Conservation (phyloP, 1,140 invertebrate genomes). For the Formica exsecta region DNA sequence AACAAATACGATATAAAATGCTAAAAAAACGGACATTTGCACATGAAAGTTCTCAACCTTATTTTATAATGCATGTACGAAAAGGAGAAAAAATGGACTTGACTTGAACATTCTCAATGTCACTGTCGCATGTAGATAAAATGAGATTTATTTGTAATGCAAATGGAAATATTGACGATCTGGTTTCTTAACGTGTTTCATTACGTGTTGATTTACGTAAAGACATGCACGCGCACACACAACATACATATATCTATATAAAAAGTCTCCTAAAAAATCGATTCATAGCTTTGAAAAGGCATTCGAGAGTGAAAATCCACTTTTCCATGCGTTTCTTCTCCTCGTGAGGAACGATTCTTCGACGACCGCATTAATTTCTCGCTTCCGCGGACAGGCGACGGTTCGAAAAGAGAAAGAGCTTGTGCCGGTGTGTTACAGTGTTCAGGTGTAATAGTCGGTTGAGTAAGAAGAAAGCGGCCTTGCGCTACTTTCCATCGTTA, state of each 20-base stretch:
- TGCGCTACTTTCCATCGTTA: conserved; percentile 82
- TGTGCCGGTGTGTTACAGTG: conserved; percentile 61
- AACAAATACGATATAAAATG: not conserved
- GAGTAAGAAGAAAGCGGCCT: conserved; percentile 83
- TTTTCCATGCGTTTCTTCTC: conserved; percentile 63
- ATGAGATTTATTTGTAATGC: conserved; percentile 21
- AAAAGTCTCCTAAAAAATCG: not conserved
- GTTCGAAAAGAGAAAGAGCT: conserved; percentile 74
- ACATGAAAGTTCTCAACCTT: not conserved
- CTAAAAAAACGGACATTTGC: not conserved
- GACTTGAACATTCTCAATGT: not conserved
- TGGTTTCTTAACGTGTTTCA: not conserved
- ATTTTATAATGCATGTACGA: not conserved
- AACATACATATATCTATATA: not conserved
- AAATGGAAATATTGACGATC: not conserved
- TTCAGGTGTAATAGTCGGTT: conserved; percentile 80
- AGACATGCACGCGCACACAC: not conserved
- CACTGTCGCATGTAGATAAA: not conserved
- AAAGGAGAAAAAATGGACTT: conserved; percentile 8
- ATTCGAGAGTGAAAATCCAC: conserved; percentile 69
- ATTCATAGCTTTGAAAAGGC: not conserved
- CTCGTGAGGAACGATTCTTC: conserved; percentile 62
- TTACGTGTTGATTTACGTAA: not conserved
- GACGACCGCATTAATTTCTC: conserved; percentile 74
- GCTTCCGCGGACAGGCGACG: conserved; percentile 68